These are phyloP conservation scores for Corydoras sp. DNA, from an alignment of 2,113 vertebrate genomes.

Conservation along the genomic window DNA sequence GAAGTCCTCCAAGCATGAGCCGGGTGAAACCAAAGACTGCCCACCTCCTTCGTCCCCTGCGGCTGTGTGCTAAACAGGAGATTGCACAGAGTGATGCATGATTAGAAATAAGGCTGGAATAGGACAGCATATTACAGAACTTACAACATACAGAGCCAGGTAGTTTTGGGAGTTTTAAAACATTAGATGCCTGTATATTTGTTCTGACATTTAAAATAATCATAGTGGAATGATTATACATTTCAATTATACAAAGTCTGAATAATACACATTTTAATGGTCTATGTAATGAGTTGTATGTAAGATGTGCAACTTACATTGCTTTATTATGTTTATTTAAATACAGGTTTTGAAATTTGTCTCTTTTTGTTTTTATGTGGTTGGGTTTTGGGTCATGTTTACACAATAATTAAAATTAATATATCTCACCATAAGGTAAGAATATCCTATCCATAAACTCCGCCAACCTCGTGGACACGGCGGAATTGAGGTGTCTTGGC, in stretches of 20 bases:
- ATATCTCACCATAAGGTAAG: constrained; percentile 88
- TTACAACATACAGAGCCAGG: neutral
- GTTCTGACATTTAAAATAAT: no score
- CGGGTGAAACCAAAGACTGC: constrained; percentile 89
- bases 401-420: neutral
- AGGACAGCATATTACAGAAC: neutral
- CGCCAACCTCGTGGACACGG: constrained; percentile 85
- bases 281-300: no score
- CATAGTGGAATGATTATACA: no score
- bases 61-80: constrained; percentile 76
- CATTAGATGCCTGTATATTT: neutral
- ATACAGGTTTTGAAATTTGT: no score
- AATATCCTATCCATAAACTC: constrained; percentile 96
- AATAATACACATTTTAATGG: no score
- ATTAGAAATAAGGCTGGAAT: neutral
- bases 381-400: neutral
- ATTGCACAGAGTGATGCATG: neutral
- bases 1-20: constrained; percentile 94
- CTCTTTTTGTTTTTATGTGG: neutral
- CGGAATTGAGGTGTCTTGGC: constrained; percentile 86
- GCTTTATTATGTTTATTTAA: no score
- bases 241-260: no score
- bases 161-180: neutral
- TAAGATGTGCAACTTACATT: no score
- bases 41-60: constrained; percentile 86